These are phyloP conservation scores for Elmis aenea DNA, from an alignment of 2,888 invertebrate species.

Conservation along the genomic window DNA sequence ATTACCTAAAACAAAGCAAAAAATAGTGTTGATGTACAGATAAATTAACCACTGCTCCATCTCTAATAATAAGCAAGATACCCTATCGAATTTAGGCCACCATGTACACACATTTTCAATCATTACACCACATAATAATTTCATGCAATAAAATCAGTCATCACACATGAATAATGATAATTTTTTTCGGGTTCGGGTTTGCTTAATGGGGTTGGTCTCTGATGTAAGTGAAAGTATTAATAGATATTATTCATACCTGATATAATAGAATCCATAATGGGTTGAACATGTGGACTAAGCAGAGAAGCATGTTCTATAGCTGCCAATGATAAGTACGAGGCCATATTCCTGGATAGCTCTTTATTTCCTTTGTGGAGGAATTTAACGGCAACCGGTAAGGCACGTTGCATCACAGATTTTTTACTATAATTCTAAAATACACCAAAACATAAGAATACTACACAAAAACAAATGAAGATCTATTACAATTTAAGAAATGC, in stretches of 20 bases:
- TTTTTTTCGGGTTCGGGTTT: too few relatives aligned
- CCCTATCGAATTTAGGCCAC: too few relatives aligned
- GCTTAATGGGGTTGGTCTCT: too few relatives aligned
- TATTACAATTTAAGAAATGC: too few relatives aligned
- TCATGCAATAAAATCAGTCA: neutral
- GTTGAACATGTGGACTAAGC: constrained; percentile 80
- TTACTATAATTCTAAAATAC: constrained; percentile 62
- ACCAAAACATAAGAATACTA: too few relatives aligned
- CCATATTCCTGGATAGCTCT: constrained; percentile 84
- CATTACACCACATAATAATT: neutral
- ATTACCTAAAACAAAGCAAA: constrained; percentile 63
- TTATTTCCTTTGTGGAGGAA: constrained; percentile 86
- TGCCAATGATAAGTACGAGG: constrained; percentile 86
- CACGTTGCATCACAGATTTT: constrained; percentile 71
- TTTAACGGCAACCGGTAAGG: constrained; percentile 86
- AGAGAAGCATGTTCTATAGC: constrained; percentile 86
- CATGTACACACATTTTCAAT: too few relatives aligned
- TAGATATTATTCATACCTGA: constrained; percentile 54
- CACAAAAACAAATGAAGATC: too few relatives aligned
- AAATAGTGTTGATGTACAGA: too few relatives aligned
- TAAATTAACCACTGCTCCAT: too few relatives aligned
- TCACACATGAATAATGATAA: too few relatives aligned
- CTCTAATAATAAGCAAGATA: too few relatives aligned
- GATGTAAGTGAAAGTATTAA: too few relatives aligned
- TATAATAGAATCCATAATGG: constrained; percentile 86